A percentile compares a stretch with the other conserved stretches of the same genome.
Evolutionary conservation across 2,888 invertebrate genomes (phyloP).

Genomic region (Parelbella ahira): DNA sequence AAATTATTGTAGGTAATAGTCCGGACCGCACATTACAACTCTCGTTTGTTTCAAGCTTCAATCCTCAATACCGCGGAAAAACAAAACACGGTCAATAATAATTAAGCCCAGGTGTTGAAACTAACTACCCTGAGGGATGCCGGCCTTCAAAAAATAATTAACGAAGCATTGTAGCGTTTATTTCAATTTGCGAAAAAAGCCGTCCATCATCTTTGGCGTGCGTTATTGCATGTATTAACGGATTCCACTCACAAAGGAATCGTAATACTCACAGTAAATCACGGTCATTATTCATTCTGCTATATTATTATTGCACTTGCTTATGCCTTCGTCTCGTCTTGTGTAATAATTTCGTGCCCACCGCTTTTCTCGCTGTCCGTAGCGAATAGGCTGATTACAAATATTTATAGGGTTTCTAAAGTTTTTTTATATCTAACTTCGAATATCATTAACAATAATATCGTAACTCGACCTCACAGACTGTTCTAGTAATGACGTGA

Average conservation of each 20-base stretch:
- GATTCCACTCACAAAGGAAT: constrained; percentile 43
- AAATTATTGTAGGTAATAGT: too few species aligned
- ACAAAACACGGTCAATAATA: constrained; percentile 15
- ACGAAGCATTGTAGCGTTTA: constrained; percentile 29
- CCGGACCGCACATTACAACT: too few species aligned
- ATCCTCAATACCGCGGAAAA: too few species aligned
- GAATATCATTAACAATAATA: too few species aligned
- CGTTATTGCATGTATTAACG: constrained; percentile 41
- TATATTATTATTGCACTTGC: constrained; percentile 44
- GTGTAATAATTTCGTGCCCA: constrained; percentile 41
- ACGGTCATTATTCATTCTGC: constrained; percentile 34
- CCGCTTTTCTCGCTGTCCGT: constrained; percentile 15
- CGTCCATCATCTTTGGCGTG: constrained; percentile 48
- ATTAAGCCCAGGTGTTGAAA: constrained; percentile 21
- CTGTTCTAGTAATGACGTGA: too few species aligned
- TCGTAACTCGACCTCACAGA: too few species aligned
- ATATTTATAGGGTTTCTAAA: constrained; percentile 5
- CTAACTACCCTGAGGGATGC: constrained; percentile 10
- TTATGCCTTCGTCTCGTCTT: constrained; percentile 49
- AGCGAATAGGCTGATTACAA: constrained; percentile 21
- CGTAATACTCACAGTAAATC: constrained; percentile 37
- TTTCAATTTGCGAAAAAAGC: constrained; percentile 40
- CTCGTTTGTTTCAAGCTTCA: too few species aligned
- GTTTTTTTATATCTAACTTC: not conserved
- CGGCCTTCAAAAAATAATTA: constrained; percentile 30